Percentiles rank a stretch among this genome's conserved stretches.
These are phyloP conservation scores for Exephanes ischioxanthus DNA, from an alignment of 2,888 invertebrate genomes.

Conservation along the genomic window DNA sequence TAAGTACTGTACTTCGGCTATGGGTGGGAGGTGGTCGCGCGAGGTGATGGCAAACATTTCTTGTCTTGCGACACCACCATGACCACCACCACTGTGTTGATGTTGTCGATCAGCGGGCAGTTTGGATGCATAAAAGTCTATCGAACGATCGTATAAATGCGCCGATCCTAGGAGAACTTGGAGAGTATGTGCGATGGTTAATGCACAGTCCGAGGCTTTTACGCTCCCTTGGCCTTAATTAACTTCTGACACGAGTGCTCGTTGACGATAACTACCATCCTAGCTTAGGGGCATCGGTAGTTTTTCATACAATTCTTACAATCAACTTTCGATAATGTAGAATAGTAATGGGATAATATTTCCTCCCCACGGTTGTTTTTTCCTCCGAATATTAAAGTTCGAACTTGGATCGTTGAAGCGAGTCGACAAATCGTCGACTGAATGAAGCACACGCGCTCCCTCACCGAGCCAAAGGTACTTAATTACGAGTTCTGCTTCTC, in stretches of 20 bases:
- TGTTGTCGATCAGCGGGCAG: constrained; percentile 10
- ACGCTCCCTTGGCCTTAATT: constrained; percentile 83
- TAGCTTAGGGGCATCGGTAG: not conserved
- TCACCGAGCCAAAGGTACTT: not conserved
- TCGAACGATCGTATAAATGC: not conserved
- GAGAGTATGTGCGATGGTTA: constrained; percentile 4
- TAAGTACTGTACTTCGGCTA: constrained; percentile 1
- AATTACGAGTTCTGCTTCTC: constrained; percentile 3
- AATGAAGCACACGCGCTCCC: not conserved
- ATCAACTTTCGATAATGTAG: not conserved
- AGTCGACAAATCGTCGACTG: not conserved
- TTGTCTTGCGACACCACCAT: constrained; percentile 81
- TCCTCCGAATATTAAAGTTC: not conserved
- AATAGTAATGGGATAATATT: not conserved
- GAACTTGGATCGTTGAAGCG: not conserved
- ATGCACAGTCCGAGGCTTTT: constrained; percentile 70
- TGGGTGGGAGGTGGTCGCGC: constrained; percentile 64
- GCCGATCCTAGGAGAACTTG: constrained; percentile 19
- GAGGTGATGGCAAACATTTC: constrained; percentile 70
- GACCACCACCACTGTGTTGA: constrained; percentile 73
- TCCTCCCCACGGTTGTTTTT: too few relatives aligned
- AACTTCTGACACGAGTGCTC: constrained; percentile 82
- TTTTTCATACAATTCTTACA: not conserved
- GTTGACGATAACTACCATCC: constrained; percentile 14
- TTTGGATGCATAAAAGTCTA: constrained; percentile 12